Evolutionary conservation across 2,888 invertebrate genomes (phyloP), one percentile per base, ranked within the genome.

Genomic region (Apomyelois bistriatella): DNA sequence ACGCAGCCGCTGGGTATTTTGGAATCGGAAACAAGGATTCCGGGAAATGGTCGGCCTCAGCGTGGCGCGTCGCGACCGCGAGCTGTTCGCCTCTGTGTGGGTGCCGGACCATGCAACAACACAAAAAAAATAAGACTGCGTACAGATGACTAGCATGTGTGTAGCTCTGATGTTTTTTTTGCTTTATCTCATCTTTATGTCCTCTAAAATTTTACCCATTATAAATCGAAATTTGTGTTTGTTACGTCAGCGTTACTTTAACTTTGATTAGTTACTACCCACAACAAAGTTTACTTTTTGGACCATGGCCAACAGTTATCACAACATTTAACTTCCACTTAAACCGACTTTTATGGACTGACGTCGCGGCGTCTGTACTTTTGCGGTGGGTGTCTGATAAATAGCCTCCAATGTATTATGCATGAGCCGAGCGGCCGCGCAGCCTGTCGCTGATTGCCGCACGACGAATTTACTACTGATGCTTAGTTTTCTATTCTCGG

Each of bases 11-110:
- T 75, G 79, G 71, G 83, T 86, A 82, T 86, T 88, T 88, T 83
- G 85, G 86, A 85, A 86, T 88, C 88, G 87, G 88, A 88, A 85
- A 87, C 82, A 82, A 81, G 78, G 80, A 81, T 88, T 88, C 88
- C 74, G 68, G 77, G 86, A 88, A 88, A 79, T 70, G 63, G 74
- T 74, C 84, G 84, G 83, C 85, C 83, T 84, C 84, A 62, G 72
- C 69, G 60, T 47, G 55, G 55, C 52, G 49, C 52, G 51, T 41
- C 41, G 43, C 37, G 55, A 42, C 42, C 54, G 52, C 53, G 49
- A 53, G 50, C 43, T n/a, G 12, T 1, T 10, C 30, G 36, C 35
- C 54, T 32, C 53, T 43, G 58, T 52, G 59, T 52, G 46, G 46
- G 46, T 46, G 46, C 46, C 32, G 13, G 32, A 15, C 46, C 32